Conservation (phyloP, 2,888 invertebrate genomes). For the Sympetrum striolatum region DNA sequence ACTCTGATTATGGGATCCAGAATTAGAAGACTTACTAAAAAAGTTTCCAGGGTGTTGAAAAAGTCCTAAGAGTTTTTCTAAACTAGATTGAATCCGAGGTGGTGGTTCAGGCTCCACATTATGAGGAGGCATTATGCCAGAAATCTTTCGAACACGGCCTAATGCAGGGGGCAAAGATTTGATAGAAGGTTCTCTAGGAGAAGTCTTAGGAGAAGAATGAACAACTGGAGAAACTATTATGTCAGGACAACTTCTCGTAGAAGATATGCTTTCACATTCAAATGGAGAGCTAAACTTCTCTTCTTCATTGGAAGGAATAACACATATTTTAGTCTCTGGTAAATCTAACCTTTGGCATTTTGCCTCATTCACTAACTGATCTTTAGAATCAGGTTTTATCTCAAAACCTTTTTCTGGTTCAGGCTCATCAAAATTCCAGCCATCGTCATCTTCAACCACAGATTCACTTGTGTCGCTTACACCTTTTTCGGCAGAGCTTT, state of each 20-base stretch:
- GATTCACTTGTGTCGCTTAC: neutral
- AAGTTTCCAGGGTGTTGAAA: slow-evolving; percentile 66
- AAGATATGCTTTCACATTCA: neutral
- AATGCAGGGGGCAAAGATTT: neutral
- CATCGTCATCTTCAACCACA: slow-evolving; percentile 15
- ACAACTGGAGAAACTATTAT: neutral
- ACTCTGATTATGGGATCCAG: neutral
- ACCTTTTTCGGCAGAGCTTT: neutral
- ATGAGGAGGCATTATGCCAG: slow-evolving; percentile 65
- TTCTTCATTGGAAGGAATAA: neutral
- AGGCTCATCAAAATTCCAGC: neutral
- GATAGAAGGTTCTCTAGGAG: neutral
- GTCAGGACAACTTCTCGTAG: neutral
- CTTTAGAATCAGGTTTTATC: neutral
- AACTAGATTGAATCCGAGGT: slow-evolving; percentile 64
- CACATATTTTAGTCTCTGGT: neutral
- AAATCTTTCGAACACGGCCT: slow-evolving; percentile 65
- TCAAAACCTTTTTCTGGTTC: neutral
- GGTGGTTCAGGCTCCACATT: slow-evolving; percentile 59
- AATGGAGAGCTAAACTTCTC: neutral
- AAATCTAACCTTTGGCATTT: neutral
- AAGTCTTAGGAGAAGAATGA: neutral
- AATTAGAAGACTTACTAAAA: slow-evolving; percentile 44
- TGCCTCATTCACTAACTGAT: neutral
- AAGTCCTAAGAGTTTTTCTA: slow-evolving; percentile 70